A percentile compares a stretch with the other conserved stretches of the same genome.
These are phyloP conservation scores for Mormoops blainvillei DNA, from an alignment of 2,113 vertebrate genomes.

Conservation along the genomic window DNA sequence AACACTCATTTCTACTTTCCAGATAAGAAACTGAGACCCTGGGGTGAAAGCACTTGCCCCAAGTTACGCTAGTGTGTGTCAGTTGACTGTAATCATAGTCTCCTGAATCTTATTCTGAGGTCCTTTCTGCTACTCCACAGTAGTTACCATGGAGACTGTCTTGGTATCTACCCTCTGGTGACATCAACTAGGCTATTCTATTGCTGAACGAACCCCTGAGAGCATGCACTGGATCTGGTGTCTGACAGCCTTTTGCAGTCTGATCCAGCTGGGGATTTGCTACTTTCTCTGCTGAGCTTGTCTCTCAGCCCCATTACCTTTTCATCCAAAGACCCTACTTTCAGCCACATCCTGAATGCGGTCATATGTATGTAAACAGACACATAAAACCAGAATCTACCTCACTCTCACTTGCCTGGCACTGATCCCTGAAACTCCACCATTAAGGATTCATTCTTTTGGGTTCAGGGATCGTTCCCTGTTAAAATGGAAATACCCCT, in stretches of 20 bases:
- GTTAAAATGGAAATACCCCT: constrained; percentile 64
- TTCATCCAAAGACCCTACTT: not conserved
- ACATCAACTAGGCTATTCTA: constrained; percentile 50
- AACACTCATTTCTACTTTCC: constrained; percentile 37
- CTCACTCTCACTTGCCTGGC: constrained; percentile 64
- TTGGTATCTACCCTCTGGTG: constrained; percentile 47
- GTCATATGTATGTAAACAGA: not conserved
- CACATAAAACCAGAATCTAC: constrained; percentile 10
- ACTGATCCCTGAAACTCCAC: constrained; percentile 62
- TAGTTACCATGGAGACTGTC: constrained; percentile 46
- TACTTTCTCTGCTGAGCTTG: not conserved
- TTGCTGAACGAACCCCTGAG: constrained; percentile 55
- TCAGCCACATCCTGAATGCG: not conserved
- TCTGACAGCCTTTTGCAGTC: not conserved
- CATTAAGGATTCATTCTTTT: constrained; percentile 69
- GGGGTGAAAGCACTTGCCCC: constrained; percentile 53
- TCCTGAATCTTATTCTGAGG: constrained; percentile 29
- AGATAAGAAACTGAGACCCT: constrained; percentile 55
- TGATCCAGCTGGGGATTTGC: not conserved
- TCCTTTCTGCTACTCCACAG: constrained; percentile 22
- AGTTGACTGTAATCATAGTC: not conserved
- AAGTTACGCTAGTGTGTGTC: constrained; percentile 47
- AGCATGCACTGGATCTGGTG: not conserved
- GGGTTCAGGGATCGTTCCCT: constrained; percentile 53
- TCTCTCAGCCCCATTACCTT: not conserved